Base-by-base conservation (phyloP, 2,797 vertebrate species). In the Salarias fasciatus region DNA sequence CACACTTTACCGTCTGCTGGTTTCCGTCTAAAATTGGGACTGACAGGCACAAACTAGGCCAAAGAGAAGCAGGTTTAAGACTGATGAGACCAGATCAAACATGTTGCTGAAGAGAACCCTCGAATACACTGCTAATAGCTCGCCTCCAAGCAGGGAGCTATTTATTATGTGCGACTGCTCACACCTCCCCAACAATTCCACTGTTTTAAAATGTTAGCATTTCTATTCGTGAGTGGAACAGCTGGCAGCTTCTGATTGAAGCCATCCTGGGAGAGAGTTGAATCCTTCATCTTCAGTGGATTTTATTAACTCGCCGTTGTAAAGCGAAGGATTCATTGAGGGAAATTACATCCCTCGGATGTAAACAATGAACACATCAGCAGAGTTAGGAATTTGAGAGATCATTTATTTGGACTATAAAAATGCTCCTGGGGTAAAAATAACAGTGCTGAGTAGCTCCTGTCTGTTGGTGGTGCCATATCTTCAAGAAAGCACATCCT, bases 31-130 rank as follows among this genome's bases (percentile, higher is more conserved):
- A 70, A 82, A 86, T 73, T 28, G 52, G 52, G 58, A 64, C 51
- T 77, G 84, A 87, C 77, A 82, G 45, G 55, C 69, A 44, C 52
- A 82, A 82, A 79, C 54, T 72, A 66, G 63, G 66, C 66, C 63
- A 63, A 69, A 69, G 50, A 62, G 75, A 85, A 62, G 69, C 43
- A 37, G 58, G 81, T 85, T 63, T 61, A 75, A 82, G 47, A 28
- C 53, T 4, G 62, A 63, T 63, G 57, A 72, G 58, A 68, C 12
- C 31, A 61, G 60, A 72, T 80, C 56, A 72, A 79, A 77, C 36
- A 42, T 9, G 42, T 49, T 6, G 11, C 66, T 6, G 53, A 4
- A 4, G 30, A 31, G 31, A 4, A 8, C 4, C 4, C 30, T 8
- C 8, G 11, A 51, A 56, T 14, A 37, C 14, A 36, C 24, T 40